Conservation (phyloP, 2,797 vertebrate genomes). For the Ctenosaura bakeri region DNA sequence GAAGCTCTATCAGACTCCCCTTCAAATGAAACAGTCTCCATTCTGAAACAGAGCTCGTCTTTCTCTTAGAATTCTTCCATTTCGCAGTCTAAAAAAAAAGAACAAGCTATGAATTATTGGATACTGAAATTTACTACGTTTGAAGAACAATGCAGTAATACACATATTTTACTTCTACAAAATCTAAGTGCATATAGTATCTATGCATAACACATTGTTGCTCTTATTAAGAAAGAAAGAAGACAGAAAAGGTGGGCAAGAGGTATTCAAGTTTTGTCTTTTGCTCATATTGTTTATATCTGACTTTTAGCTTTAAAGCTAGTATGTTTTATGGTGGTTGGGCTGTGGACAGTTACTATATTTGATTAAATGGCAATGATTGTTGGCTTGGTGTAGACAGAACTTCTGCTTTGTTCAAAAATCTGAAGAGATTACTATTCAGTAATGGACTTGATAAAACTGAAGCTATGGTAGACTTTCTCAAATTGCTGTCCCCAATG, state of each 20-base stretch:
- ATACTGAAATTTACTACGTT: neutral
- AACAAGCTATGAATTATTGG: neutral
- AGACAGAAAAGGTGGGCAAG: neutral
- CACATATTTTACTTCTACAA: neutral
- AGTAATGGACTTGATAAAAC: neutral
- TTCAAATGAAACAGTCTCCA: slow-evolving; percentile 83
- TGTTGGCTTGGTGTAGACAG: too few relatives aligned
- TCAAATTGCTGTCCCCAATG: neutral
- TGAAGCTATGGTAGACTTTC: neutral
- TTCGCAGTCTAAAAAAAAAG: slow-evolving; percentile 33
- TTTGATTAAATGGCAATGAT: too few relatives aligned
- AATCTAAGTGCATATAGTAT: neutral
- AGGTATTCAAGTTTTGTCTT: too few relatives aligned
- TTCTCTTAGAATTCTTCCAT: slow-evolving; percentile 70
- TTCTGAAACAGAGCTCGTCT: slow-evolving; percentile 60
- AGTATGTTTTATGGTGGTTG: too few relatives aligned
- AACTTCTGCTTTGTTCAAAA: neutral
- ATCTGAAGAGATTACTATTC: neutral
- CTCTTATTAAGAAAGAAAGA: neutral
- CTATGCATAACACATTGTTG: neutral
- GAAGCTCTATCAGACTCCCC: slow-evolving; percentile 83
- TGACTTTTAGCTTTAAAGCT: too few relatives aligned
- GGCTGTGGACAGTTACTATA: too few relatives aligned
- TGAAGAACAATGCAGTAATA: slow-evolving; percentile 15
- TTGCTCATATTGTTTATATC: too few relatives aligned